Evolutionary conservation across 1,140 invertebrate genomes (phyloP).

Genomic region (Micrasema minimum): DNA sequence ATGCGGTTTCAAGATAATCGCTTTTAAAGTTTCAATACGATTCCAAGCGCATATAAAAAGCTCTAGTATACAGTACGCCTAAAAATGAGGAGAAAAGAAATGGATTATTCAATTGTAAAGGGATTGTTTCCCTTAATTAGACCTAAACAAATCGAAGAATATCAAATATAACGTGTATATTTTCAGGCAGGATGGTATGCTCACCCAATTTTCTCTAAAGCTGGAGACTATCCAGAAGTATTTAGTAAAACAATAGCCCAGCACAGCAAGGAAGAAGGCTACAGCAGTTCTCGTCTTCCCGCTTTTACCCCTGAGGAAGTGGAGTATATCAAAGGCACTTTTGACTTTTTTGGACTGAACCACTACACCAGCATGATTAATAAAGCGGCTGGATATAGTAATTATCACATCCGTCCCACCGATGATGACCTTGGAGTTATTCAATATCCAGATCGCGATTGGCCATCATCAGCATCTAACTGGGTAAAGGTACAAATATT

Average conservation of each 20-base stretch:
- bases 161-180: too few relatives aligned
- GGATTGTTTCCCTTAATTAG: too few relatives aligned
- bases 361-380: conserved; percentile 59
- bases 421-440: conserved; percentile 45
- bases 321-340: conserved; percentile 67
- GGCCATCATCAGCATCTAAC: conserved; percentile 1
- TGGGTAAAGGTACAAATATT: conserved; percentile 6
- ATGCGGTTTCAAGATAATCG: too few relatives aligned
- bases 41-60: too few relatives aligned
- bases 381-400: neutral
- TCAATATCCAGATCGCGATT: neutral
- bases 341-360: conserved; percentile 71
- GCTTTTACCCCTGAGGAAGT: conserved; percentile 60
- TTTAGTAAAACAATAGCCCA: conserved; percentile 59
- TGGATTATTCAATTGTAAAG: too few relatives aligned
- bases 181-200: conserved; percentile 65
- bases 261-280: conserved; percentile 63
- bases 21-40: too few relatives aligned
- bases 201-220: conserved; percentile 67
- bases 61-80: too few relatives aligned
- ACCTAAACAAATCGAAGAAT: too few relatives aligned
- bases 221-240: conserved; percentile 60
- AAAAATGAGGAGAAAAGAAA: too few relatives aligned
- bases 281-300: conserved; percentile 59
- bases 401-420: neutral